Evolutionary conservation across 2,113 vertebrate species (phyloP), one percentile per base, ranked within the genome.

Genomic region (Phaethon lepturus): DNA sequence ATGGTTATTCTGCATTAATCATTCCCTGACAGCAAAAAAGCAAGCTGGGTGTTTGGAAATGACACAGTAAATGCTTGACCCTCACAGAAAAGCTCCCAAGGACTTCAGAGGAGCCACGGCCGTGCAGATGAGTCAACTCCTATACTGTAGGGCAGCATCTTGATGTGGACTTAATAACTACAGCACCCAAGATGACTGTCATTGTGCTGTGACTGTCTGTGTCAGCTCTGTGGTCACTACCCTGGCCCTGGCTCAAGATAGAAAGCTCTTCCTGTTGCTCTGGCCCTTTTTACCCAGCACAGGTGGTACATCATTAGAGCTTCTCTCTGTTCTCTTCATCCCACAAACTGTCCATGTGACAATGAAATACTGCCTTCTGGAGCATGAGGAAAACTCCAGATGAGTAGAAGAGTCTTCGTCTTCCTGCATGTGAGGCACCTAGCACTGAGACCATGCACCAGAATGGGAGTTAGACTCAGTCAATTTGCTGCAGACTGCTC

Each of bases 341-440:
- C 16, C 20, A 31, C 17, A 10, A 91, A 28, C 10, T 64, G 12
- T 31, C 12, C 23, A 9, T 0, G 0, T 64, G 40, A n/a, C 40
- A 84, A 25, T 50, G 28, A 78, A 93, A 60, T 53, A 24, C 20
- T 52, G 13, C 10, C 9, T 64, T 78, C 35, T 67, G 40, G 40
- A 77, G 22, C n/a, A 29, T 11, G 76, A 42, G 10, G 3, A 44
- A 52, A 59, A 47, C n/a, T 80, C 53, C 28, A 58, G 4, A 7
- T 74, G 44, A 29, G 20, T 31, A 35, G 52, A 64, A 87, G 14
- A 38, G 17, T 55, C 29, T 85, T 52, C 10, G 6, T 56, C 1
- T 62, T 53, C 11, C 17, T 78, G 14, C 24, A 35, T 0, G 0
- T 47, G 60, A 71, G 64, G 11, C 11, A 64, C 18, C 19, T 68